A percentile compares a stretch with the other conserved stretches of the same genome.
Conservation (phyloP, 2,113 vertebrate genomes). For the Brachyhypopomus gauderio region DNA sequence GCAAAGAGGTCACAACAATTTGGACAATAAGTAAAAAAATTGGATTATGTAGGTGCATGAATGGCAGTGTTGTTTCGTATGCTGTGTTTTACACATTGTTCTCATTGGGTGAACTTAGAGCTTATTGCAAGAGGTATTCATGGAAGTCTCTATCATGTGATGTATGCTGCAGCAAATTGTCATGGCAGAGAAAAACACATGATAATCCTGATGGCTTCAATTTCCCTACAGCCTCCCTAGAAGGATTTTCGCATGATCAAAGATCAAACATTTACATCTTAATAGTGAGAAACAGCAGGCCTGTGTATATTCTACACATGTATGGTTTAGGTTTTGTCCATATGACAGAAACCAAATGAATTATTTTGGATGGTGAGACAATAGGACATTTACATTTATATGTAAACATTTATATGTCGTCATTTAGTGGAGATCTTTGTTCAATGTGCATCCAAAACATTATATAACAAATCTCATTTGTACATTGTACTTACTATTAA, state of each 20-base stretch:
- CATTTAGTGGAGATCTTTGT: too few relatives aligned
- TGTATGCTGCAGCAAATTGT: constrained; percentile 49
- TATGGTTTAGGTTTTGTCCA: too few relatives aligned
- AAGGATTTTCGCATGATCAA: not conserved
- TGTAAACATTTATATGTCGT: too few relatives aligned
- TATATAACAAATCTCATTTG: too few relatives aligned
- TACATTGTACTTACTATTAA: too few relatives aligned
- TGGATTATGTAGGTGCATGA: constrained; percentile 48
- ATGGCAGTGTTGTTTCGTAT: constrained; percentile 63
- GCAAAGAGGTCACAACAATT: constrained; percentile 57
- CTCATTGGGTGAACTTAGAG: constrained; percentile 58
- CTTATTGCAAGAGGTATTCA: constrained; percentile 38
- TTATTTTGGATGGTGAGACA: too few relatives aligned
- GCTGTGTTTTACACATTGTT: too few relatives aligned
- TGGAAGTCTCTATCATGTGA: constrained; percentile 60
- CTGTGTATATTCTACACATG: too few relatives aligned
- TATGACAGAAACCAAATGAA: too few relatives aligned
- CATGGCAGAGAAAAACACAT: constrained; percentile 51
- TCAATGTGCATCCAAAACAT: too few relatives aligned
- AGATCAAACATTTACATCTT: not conserved
- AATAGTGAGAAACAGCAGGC: too few relatives aligned
- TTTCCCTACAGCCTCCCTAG: not conserved
- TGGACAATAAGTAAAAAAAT: constrained; percentile 54
- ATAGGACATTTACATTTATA: too few relatives aligned
- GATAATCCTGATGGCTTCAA: constrained; percentile 41